A percentile compares a stretch with the other conserved stretches of the same genome.
Conservation (phyloP, 1,140 invertebrate species). For the Heliconius hewitsoni region DNA sequence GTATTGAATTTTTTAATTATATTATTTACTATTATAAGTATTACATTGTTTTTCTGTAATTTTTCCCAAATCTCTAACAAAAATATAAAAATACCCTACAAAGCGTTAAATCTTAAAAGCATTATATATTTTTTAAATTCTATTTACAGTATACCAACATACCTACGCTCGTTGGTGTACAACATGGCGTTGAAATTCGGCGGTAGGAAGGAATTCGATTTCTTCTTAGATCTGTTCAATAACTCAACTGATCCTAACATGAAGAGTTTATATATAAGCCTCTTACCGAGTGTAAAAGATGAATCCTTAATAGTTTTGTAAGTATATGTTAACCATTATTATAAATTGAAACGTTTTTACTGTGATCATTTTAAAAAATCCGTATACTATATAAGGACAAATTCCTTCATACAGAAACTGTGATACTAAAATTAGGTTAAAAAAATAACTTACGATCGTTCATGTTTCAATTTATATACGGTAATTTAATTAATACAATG, state of each 20-base stretch:
- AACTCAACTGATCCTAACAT: constrained; percentile 88
- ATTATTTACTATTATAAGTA: too few species aligned
- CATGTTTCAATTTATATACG: too few species aligned
- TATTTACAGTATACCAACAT: constrained; percentile 86
- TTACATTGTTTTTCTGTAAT: too few species aligned
- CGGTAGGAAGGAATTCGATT: constrained; percentile 90
- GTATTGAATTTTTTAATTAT: constrained; percentile 30
- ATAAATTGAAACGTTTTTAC: not conserved
- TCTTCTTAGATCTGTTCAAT: constrained; percentile 88
- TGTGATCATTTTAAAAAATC: too few species aligned
- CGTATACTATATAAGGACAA: too few species aligned
- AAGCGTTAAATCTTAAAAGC: too few species aligned
- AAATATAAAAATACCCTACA: too few species aligned
- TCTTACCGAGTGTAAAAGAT: constrained; percentile 87
- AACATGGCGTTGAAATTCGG: constrained; percentile 90
- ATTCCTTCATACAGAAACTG: too few species aligned
- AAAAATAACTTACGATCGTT: too few species aligned
- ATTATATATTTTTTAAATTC: not conserved
- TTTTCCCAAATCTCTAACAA: too few species aligned
- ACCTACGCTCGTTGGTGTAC: constrained; percentile 90
- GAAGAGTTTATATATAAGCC: constrained; percentile 85
- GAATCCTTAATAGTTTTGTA: constrained; percentile 57
- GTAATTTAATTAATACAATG: too few species aligned
- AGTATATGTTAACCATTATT: constrained; percentile 37
- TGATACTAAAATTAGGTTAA: too few species aligned